Percentiles rank a stretch among this genome's conserved stretches.
Evolutionary conservation across 2,113 vertebrate species (phyloP).

Genomic region (Ptychochromis oligacanthus): DNA sequence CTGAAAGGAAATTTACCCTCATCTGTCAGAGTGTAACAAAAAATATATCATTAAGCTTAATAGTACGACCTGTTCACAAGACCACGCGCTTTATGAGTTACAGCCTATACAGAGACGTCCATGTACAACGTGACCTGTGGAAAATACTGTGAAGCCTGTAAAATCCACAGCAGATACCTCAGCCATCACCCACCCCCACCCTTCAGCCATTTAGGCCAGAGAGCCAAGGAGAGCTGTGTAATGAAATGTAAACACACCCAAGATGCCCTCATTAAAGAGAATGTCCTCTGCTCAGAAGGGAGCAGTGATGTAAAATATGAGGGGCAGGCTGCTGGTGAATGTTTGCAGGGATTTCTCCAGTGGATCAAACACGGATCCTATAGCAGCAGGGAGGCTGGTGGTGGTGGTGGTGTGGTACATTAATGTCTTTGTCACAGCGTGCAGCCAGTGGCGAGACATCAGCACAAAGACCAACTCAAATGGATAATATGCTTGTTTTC

Average conservation of each 20-base stretch:
- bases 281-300: constrained; percentile 35
- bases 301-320: constrained; percentile 35
- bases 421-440: constrained; percentile 25
- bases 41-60: constrained; percentile 1
- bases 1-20: constrained; percentile 15
- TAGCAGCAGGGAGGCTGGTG: background rate
- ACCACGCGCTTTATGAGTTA: background rate
- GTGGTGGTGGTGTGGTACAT: background rate
- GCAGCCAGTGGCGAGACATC: background rate
- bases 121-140: background rate
- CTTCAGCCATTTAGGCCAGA: constrained; percentile 12
- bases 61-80: background rate
- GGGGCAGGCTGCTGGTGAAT: constrained; percentile 25
- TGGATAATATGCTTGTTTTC: background rate
- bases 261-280: constrained; percentile 61
- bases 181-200: background rate
- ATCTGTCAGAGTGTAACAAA: background rate
- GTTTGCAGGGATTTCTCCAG: constrained; percentile 23
- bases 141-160: constrained; percentile 1
- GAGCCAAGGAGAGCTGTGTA: constrained; percentile 34
- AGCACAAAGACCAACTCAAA: constrained; percentile 16
- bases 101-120: background rate
- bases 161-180: background rate
- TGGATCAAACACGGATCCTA: constrained; percentile 22
- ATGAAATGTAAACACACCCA: constrained; percentile 68